Evolutionary conservation across 1,140 invertebrate genomes (phyloP).

Genomic region (Psilanteris sp.): DNA sequence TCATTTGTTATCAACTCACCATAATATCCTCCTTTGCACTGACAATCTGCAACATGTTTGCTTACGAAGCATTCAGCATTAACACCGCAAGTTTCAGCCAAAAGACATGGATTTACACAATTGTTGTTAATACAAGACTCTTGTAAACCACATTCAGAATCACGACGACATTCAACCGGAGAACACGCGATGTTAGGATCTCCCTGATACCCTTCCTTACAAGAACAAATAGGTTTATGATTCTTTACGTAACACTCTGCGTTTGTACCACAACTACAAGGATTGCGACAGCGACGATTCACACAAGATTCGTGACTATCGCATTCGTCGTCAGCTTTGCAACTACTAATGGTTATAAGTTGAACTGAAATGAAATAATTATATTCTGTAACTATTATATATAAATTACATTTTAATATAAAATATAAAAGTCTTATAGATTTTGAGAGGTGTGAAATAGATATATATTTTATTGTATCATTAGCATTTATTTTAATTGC

Average conservation of each 20-base stretch:
- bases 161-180: conserved; percentile 87
- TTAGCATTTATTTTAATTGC: too few species aligned
- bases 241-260: conserved; percentile 90
- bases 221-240: conserved; percentile 92
- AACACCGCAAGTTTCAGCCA: conserved; percentile 87
- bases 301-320: conserved; percentile 88
- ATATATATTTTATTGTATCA: too few species aligned
- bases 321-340: conserved; percentile 89
- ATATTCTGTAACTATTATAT: background rate
- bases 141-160: conserved; percentile 89
- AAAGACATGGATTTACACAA: conserved; percentile 90
- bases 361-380: conserved; percentile 76
- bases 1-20: conserved; percentile 73
- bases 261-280: conserved; percentile 92
- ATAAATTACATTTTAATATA: background rate
- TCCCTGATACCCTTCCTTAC: conserved; percentile 89
- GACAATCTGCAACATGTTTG: conserved; percentile 87
- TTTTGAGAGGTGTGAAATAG: too few species aligned
- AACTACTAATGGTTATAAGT: conserved; percentile 84
- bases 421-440: too few species aligned
- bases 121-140: conserved; percentile 91
- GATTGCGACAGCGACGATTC: conserved; percentile 90
- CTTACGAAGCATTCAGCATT: conserved; percentile 91
- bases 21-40: conserved; percentile 88
- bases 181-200: conserved; percentile 90